Evolutionary conservation across 1,140 invertebrate genomes (phyloP), one percentile per base, ranked within the genome.

Genomic region (Aphelenchoides fujianensis): DNA sequence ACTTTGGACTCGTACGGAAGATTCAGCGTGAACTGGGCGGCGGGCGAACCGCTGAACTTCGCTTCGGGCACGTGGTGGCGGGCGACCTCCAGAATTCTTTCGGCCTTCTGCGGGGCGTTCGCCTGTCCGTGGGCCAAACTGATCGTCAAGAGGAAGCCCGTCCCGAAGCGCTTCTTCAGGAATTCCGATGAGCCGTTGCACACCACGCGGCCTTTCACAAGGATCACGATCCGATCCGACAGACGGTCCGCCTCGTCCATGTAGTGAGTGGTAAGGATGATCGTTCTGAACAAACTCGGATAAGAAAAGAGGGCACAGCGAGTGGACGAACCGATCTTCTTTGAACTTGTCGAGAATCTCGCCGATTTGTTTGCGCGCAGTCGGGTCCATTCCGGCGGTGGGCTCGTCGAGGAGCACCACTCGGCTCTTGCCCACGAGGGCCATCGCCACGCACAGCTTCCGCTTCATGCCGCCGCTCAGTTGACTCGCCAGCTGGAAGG

Each of bases 171-270:
- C 34, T 79, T 23, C 82, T 90, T 91, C 2, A 91, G 84, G 79
- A 88, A 90, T 2, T n/a, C n/a, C n/a, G n/a, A n/a, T n/a, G n/a
- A n/a, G n/a, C n/a, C n/a, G n/a, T n/a, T n/a, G n/a, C n/a, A 89
- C 68, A 88, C 85, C 0, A 90, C 84, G 72, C 87, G 85, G 35
- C 90, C 90, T 63, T 88, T 85, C 9, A 88, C 86, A 36, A 91
- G 88, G 7, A 88, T 84, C 9, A 85, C 84, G 23, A 87, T 84
- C 61, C 85, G 69, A 74, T 88, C 87, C 0, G 92, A 93, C 0
- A 97, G 87, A 23, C 91, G 89, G 86, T 98, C 94, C 3, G 94
- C 94, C 86, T 97, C 95, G 86, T 97, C 95, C 93, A 97, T 95
- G 85, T 93, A 95, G 85, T 98, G 95, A 0, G 95, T 97, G 1